phyloP scores from a whole-genome alignment of 2,113 vertebrate species.

The Conger conger region DNA sequence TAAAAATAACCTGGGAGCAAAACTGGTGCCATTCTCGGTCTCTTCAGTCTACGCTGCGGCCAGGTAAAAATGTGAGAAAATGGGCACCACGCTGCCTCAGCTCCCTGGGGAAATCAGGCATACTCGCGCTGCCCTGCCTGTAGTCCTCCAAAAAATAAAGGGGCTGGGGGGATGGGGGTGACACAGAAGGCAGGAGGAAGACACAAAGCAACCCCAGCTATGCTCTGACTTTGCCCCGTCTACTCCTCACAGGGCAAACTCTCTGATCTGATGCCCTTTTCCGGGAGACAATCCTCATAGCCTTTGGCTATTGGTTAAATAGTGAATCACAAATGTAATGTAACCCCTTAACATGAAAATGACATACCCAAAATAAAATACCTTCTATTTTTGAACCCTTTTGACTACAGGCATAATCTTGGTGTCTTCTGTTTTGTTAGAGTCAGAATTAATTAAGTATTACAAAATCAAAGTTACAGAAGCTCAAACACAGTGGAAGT shows the following conservation, averaged over 20 bases:
- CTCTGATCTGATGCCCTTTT: neutral
- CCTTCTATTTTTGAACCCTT: too few relatives aligned
- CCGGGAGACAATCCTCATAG: neutral
- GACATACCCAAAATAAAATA: too few relatives aligned
- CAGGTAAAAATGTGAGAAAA: constrained; percentile 56
- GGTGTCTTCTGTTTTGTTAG: too few relatives aligned
- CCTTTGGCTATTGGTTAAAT: neutral
- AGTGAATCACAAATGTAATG: neutral
- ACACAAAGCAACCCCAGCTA: constrained; percentile 39
- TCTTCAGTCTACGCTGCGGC: constrained; percentile 40
- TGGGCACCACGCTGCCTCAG: constrained; percentile 47
- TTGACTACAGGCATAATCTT: too few relatives aligned
- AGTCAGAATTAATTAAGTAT: too few relatives aligned
- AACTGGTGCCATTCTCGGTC: constrained; percentile 44
- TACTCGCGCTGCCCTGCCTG: constrained; percentile 53
- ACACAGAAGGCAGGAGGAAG: constrained; percentile 15
- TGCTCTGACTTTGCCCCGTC: neutral
- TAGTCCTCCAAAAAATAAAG: constrained; percentile 48
- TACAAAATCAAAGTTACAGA: too few relatives aligned
- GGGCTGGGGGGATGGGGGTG: constrained; percentile 12
- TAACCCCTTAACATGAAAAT: neutral
- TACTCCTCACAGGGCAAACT: neutral
- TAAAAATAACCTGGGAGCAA: constrained; percentile 51
- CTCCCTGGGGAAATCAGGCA: constrained; percentile 65
- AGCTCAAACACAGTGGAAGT: too few relatives aligned